These are phyloP conservation scores for Aphis gossypii DNA, from an alignment of 1,140 invertebrate genomes.

Conservation along the genomic window DNA sequence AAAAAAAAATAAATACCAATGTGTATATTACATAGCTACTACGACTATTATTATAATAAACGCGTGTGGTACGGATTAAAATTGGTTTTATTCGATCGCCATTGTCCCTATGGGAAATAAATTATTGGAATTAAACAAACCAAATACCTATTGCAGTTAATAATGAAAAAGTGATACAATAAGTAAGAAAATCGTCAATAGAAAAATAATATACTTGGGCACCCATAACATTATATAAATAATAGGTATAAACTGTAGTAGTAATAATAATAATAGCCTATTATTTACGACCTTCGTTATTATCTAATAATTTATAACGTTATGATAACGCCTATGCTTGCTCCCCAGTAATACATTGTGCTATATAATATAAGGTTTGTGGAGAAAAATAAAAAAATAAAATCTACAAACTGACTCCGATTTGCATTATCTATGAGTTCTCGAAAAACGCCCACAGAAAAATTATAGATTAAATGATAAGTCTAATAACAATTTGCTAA, in stretches of 20 bases:
- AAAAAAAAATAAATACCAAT: not conserved
- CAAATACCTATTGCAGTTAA: not conserved
- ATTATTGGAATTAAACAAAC: not conserved
- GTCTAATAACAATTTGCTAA: not conserved
- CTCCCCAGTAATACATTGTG: not conserved
- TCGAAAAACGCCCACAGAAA: constrained; percentile 28
- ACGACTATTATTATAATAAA: no score
- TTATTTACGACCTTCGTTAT: constrained; percentile 34
- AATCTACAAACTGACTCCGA: not conserved
- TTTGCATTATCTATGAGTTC: not conserved
- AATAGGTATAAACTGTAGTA: not conserved
- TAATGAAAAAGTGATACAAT: not conserved
- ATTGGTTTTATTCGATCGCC: not conserved
- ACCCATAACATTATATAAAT: not conserved
- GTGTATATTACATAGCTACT: not conserved
- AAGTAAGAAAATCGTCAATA: not conserved
- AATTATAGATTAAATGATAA: not conserved
- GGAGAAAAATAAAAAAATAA: not conserved
- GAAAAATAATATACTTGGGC: not conserved
- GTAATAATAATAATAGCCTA: not conserved
- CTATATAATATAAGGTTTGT: not conserved
- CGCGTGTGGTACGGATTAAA: not conserved
- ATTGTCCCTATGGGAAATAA: not conserved
- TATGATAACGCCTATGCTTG: not conserved
- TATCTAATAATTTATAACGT: not conserved